These are phyloP conservation scores for Struthio camelus DNA, from an alignment of 2,113 vertebrate genomes.

Conservation along the genomic window DNA sequence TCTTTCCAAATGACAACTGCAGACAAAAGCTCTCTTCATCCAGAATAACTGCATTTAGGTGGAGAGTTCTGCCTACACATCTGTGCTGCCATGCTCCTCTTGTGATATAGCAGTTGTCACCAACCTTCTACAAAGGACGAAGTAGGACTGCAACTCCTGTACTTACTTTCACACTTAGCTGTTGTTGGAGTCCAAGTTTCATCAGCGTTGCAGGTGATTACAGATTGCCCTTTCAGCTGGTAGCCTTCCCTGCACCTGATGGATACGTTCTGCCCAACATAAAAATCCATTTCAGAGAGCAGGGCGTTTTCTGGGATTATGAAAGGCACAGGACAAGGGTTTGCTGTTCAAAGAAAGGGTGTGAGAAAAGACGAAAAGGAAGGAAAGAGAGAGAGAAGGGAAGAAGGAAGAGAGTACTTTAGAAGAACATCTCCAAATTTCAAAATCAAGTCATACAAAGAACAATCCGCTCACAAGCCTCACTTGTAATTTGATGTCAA, in stretches of 20 bases:
- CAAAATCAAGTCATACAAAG: neutral
- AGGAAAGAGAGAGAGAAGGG: neutral
- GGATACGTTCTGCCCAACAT: slow-evolving; percentile 85
- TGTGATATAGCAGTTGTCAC: neutral
- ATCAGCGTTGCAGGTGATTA: slow-evolving; percentile 87
- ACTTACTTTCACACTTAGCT: slow-evolving; percentile 91
- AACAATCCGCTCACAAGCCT: neutral
- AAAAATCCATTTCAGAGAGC: slow-evolving; percentile 81
- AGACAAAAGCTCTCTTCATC: neutral
- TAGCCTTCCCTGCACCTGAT: slow-evolving; percentile 90
- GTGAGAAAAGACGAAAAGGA: neutral
- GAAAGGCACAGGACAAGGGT: slow-evolving; percentile 87
- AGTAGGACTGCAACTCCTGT: rapidly evolving
- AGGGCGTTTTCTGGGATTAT: slow-evolving; percentile 82
- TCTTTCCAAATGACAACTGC: neutral
- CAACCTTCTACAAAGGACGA: neutral
- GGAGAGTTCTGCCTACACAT: neutral
- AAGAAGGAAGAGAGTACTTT: neutral
- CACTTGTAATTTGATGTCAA: neutral
- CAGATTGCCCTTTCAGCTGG: slow-evolving; percentile 77
- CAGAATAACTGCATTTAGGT: neutral
- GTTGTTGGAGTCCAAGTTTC: slow-evolving; percentile 89
- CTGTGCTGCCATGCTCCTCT: neutral
- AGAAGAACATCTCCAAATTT: neutral
- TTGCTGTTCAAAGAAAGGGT: slow-evolving; percentile 77